These are phyloP conservation scores for Synanthedon myopaeformis DNA, from an alignment of 2,888 invertebrate species.

Conservation along the genomic window DNA sequence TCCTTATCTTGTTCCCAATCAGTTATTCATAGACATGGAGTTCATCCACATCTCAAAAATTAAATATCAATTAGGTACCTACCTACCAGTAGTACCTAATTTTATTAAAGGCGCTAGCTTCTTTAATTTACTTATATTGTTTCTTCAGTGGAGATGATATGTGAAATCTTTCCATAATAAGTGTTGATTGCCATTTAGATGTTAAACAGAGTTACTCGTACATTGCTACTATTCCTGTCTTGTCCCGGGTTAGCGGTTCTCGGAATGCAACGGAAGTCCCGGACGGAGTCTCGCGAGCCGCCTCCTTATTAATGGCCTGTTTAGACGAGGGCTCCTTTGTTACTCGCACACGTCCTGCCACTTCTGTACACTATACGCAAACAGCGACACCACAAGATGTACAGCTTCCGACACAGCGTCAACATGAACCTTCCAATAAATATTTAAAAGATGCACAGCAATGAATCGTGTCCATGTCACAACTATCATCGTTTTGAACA, in stretches of 20 bases:
- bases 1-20: no score
- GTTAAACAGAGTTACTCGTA: conserved; percentile 23
- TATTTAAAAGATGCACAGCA: conserved; percentile 16
- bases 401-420: conserved; percentile 14
- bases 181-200: conserved; percentile 37
- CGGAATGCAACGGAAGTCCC: conserved; percentile 63
- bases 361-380: conserved; percentile 30
- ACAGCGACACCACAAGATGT: conserved; percentile 10
- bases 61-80: no score
- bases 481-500: conserved; percentile 19
- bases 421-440: conserved; percentile 10
- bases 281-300: conserved; percentile 48
- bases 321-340: conserved; percentile 63
- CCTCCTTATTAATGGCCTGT: conserved; percentile 68
- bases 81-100: no score
- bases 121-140: no score
- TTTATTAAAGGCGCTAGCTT: no score
- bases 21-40: no score
- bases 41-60: no score
- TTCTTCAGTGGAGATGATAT: no score
- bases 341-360: conserved; percentile 60
- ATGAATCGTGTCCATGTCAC: conserved; percentile 17
- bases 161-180: no score
- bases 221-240: conserved; percentile 57
- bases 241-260: conserved; percentile 55